phyloP scores from a whole-genome alignment of 2,888 invertebrate species.

The Onthophagus sagittarius region DNA sequence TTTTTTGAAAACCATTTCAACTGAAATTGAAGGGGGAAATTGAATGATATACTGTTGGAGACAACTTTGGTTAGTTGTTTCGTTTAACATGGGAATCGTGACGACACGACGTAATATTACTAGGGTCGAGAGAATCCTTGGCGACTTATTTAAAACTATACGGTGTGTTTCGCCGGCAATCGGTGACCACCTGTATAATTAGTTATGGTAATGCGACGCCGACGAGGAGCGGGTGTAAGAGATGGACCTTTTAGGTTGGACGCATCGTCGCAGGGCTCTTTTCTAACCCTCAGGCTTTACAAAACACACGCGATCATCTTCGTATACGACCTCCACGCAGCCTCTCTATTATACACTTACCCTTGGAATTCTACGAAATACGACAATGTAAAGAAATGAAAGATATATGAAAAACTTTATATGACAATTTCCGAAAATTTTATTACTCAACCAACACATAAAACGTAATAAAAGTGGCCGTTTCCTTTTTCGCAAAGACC shows the following conservation, averaged over 20 bases:
- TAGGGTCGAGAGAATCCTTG: constrained; percentile 1
- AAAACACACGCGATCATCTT: constrained; percentile 39
- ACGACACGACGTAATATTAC: not conserved
- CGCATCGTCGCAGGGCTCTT: constrained; percentile 37
- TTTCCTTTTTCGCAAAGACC: not conserved
- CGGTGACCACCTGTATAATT: constrained; percentile 47
- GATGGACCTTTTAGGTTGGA: constrained; percentile 38
- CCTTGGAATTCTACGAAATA: not conserved
- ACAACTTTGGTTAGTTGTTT: not conserved
- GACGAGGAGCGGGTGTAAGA: constrained; percentile 39
- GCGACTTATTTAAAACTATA: constrained; percentile 2
- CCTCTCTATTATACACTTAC: not conserved
- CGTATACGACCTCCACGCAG: not conserved
- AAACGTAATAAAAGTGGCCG: not conserved
- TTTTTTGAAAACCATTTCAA: not conserved
- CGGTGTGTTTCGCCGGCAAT: not conserved
- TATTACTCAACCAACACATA: not conserved
- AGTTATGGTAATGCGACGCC: constrained; percentile 48
- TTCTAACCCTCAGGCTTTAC: constrained; percentile 31
- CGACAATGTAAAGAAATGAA: not conserved
- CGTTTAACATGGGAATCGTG: not conserved
- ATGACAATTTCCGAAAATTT: not conserved
- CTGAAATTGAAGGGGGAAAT: not conserved
- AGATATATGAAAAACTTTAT: not conserved
- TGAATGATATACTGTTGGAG: not conserved